Conservation (phyloP, 2,113 vertebrate species). For the Anolis sagrei region DNA sequence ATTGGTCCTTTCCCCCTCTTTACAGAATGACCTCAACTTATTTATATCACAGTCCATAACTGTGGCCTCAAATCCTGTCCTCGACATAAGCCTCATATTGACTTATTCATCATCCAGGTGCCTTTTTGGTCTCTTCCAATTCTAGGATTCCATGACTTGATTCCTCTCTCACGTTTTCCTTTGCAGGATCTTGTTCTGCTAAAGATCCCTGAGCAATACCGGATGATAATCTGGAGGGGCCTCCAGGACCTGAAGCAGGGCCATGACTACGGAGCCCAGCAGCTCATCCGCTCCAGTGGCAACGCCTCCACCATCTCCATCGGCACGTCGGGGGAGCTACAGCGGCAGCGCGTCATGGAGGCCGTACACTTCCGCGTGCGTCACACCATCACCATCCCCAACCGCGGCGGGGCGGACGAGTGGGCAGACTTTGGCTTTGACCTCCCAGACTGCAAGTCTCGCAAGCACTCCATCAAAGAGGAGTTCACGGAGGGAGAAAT, state of each 20-base stretch:
- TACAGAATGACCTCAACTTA: too few species aligned
- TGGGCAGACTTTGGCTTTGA: constrained; percentile 99
- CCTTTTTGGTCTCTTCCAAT: too few species aligned
- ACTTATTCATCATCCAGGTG: too few species aligned
- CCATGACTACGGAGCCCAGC: constrained; percentile 85
- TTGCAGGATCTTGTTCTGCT: constrained; percentile 91
- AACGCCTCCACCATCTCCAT: constrained; percentile 88
- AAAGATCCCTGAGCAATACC: constrained; percentile 97
- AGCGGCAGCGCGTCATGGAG: constrained; percentile 97
- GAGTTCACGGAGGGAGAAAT: constrained; percentile 91
- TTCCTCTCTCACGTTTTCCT: neutral
- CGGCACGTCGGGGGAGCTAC: constrained; percentile 87
- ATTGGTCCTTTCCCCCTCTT: too few species aligned
- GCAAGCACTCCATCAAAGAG: constrained; percentile 93
- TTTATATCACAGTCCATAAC: too few species aligned
- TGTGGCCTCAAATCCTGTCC: too few species aligned
- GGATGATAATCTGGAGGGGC: constrained; percentile 92
- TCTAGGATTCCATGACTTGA: too few species aligned
- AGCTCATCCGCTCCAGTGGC: constrained; percentile 91
- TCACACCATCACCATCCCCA: constrained; percentile 99
- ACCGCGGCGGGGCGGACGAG: constrained; percentile 84
- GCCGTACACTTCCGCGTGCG: constrained; percentile 97
- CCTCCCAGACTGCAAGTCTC: constrained; percentile 94
- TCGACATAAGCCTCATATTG: too few species aligned
- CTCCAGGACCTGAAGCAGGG: constrained; percentile 96